Conservation (phyloP, 2,113 vertebrate genomes). For the Lophura nycthemera region DNA sequence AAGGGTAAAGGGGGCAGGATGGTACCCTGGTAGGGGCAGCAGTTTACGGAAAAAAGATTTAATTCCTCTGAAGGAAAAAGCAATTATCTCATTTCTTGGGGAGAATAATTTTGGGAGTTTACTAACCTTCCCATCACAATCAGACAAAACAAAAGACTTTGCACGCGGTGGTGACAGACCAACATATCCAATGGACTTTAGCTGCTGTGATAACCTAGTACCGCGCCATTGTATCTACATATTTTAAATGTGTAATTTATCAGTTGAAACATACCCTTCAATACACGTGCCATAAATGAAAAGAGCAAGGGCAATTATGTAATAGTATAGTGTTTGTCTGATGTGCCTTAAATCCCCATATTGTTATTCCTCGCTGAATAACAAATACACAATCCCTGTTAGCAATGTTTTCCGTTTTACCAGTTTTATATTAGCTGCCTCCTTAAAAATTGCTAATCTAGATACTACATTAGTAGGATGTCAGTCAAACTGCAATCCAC, state of each 20-base stretch:
- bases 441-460: slow-evolving; percentile 95
- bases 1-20: neutral
- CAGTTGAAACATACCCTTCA: slow-evolving; percentile 75
- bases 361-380: slow-evolving; percentile 75
- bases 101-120: slow-evolving; percentile 60
- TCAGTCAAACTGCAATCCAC: slow-evolving; percentile 95
- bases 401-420: slow-evolving; percentile 81
- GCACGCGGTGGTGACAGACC: slow-evolving; percentile 7
- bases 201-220: slow-evolving; percentile 49
- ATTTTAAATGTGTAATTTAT: slow-evolving; percentile 79
- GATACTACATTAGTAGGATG: slow-evolving; percentile 91
- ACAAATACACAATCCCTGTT: slow-evolving; percentile 74
- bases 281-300: slow-evolving; percentile 75
- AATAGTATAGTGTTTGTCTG: slow-evolving; percentile 77
- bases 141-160: slow-evolving; percentile 30
- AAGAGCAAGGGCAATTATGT: slow-evolving; percentile 76
- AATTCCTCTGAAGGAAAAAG: slow-evolving; percentile 30
- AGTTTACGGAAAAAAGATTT: slow-evolving; percentile 38
- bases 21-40: slow-evolving; percentile 17
- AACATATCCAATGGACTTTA: slow-evolving; percentile 28
- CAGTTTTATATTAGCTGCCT: slow-evolving; percentile 79
- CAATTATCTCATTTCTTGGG: slow-evolving; percentile 46
- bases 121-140: slow-evolving; percentile 59
- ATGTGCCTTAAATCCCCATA: slow-evolving; percentile 76
- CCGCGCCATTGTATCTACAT: slow-evolving; percentile 70